Base-by-base conservation (phyloP, 2,113 vertebrate species). In the Agapornis roseicollis region DNA sequence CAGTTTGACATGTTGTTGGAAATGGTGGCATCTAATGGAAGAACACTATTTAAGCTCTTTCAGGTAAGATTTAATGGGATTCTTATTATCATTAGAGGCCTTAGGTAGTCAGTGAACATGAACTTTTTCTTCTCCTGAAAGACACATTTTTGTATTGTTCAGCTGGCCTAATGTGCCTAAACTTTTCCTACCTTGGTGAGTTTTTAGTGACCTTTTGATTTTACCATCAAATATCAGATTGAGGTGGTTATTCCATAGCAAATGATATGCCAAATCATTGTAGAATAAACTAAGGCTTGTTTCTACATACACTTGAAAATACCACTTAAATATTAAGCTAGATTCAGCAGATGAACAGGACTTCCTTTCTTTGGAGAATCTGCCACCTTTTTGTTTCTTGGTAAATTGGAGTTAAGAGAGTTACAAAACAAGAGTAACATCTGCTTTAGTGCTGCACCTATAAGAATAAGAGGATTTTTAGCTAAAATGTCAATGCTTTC, bases 1-100 rank as follows among this genome's bases (percentile, higher is more conserved):
- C 99, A 99, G 97, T 99, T 99, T 95, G 99, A 99, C 97, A 99
- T 99, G 99, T 97, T 99, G 85, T 98, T 99, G 53, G 99, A 99
- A 97, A 99, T 99, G 99, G 99, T 99, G 69, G 99, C 99, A 29
- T 98, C 98, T 79, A 98, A 99, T 80, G 99, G 99, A 82, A 98
- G 99, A 96, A 99, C 99, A 0, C 98, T 99, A 8, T 99, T 99
- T 96, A 99, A 99, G 89, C 99, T 99, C 69, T 99, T 99, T 95
- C 99, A 99, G 99, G 99, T 99, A 79, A 96, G 94, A 80, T 3
- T 76, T 88, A 2, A 0, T 74, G 33, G 22, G 56, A 18, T 35
- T 7, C 15, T 63, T 17, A 8, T 7, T 76, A 2, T n/a, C 73
- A 19, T 46, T 24, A 42, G 29, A 72, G 9, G 7, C 18, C 47